These are phyloP conservation scores for Muraenolepis orangiensis DNA, from an alignment of 2,797 vertebrate species.

Conservation along the genomic window DNA sequence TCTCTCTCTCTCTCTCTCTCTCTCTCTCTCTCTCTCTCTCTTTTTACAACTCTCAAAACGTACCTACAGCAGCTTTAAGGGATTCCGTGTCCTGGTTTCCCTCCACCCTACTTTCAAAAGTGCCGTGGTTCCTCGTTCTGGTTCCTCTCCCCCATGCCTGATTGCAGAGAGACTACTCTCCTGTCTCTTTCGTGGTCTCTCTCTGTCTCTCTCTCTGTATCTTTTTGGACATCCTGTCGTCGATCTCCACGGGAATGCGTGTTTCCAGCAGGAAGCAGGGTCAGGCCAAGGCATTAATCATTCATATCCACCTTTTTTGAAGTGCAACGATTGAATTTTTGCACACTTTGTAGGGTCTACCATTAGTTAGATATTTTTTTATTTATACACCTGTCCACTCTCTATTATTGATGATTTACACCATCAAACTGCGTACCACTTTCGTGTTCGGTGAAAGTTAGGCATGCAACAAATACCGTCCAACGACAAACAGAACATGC, in stretches of 20 bases:
- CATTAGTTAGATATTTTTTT: slow-evolving; percentile 63
- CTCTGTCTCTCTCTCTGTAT: slow-evolving; percentile 2
- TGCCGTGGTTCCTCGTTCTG: background rate
- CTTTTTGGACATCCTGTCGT: slow-evolving; percentile 23
- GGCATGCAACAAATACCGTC: slow-evolving; percentile 11
- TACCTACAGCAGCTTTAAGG: background rate
- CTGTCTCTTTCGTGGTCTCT: background rate
- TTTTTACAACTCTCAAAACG: background rate
- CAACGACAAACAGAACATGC: background rate
- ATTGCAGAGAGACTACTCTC: slow-evolving; percentile 26
- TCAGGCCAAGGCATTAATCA: slow-evolving; percentile 57
- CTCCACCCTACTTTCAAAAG: background rate
- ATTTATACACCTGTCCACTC: slow-evolving; percentile 63
- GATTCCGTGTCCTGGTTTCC: background rate
- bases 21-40: too few species aligned
- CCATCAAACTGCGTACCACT: slow-evolving; percentile 37
- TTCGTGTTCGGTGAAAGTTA: slow-evolving; percentile 18
- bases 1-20: background rate
- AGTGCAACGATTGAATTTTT: slow-evolving; percentile 67
- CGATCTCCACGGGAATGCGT: slow-evolving; percentile 46
- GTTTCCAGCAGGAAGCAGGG: slow-evolving; percentile 54
- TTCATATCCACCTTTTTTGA: slow-evolving; percentile 68
- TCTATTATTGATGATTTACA: slow-evolving; percentile 62
- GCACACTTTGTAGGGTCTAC: slow-evolving; percentile 58
- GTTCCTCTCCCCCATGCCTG: background rate